These are phyloP conservation scores for Dryococelus australis DNA, from an alignment of 2,888 invertebrate genomes.

Conservation along the genomic window DNA sequence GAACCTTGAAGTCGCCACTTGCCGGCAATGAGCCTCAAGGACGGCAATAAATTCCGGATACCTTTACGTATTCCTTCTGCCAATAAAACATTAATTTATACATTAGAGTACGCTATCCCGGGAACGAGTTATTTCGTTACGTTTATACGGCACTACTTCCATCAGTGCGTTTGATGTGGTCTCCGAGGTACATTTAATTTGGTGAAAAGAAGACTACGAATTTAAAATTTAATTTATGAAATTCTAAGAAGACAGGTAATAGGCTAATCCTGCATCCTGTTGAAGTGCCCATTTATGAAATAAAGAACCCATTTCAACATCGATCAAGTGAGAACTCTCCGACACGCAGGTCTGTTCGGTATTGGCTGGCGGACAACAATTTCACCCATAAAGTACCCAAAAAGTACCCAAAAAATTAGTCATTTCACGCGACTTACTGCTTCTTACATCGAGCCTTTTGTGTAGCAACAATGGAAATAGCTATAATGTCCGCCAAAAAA, in stretches of 20 bases:
- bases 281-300: background rate
- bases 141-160: background rate
- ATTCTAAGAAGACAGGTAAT: background rate
- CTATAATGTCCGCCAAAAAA: background rate
- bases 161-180: background rate
- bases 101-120: background rate
- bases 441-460: background rate
- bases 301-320: background rate
- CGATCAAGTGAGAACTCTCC: background rate
- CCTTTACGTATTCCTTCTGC: background rate
- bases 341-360: background rate
- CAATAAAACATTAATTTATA: background rate
- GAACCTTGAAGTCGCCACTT: background rate
- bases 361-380: background rate
- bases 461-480: background rate
- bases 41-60: background rate
- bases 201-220: too few species aligned
- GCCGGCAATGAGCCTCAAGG: background rate
- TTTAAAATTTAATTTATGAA: too few species aligned
- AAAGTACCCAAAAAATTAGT: background rate
- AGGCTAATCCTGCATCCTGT: background rate
- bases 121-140: background rate
- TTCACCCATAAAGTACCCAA: background rate
- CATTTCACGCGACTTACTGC: constrained; percentile 8
- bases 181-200: too few species aligned